These are phyloP conservation scores for Myrmecobius fasciatus DNA, from an alignment of 2,113 vertebrate species.

Conservation along the genomic window DNA sequence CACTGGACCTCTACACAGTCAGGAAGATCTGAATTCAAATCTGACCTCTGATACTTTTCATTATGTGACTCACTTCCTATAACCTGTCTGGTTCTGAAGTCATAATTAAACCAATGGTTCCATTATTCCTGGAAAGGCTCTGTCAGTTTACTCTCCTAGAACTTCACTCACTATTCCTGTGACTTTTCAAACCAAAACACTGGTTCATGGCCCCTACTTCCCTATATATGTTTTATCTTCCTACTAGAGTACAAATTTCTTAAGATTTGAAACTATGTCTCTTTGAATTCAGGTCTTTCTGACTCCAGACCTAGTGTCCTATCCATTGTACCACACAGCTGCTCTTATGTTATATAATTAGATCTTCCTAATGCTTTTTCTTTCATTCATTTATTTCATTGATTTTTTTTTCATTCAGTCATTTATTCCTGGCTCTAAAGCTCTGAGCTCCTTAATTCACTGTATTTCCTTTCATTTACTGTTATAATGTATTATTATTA, in stretches of 20 bases:
- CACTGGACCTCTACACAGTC: not conserved
- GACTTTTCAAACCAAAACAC: no score
- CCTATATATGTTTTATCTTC: no score
- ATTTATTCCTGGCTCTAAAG: not conserved
- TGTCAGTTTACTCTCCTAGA: no score
- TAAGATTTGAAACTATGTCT: not conserved
- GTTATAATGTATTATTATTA: not conserved
- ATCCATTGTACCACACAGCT: not conserved
- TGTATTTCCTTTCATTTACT: not conserved
- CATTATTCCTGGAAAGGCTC: no score
- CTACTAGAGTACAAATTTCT: not conserved
- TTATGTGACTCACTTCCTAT: not conserved
- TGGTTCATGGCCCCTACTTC: no score
- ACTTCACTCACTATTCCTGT: no score
- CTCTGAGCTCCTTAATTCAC: not conserved
- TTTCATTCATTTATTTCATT: not conserved
- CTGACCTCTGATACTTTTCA: not conserved
- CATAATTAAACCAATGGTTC: no score
- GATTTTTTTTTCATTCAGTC: not conserved
- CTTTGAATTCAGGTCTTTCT: not conserved
- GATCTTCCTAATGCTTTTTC: not conserved
- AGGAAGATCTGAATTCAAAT: not conserved
- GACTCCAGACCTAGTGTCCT: not conserved
- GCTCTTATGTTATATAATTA: not conserved
- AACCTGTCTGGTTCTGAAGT: no score